These are phyloP conservation scores for Neoitamus cyanurus DNA, from an alignment of 2,888 invertebrate species.

Conservation along the genomic window DNA sequence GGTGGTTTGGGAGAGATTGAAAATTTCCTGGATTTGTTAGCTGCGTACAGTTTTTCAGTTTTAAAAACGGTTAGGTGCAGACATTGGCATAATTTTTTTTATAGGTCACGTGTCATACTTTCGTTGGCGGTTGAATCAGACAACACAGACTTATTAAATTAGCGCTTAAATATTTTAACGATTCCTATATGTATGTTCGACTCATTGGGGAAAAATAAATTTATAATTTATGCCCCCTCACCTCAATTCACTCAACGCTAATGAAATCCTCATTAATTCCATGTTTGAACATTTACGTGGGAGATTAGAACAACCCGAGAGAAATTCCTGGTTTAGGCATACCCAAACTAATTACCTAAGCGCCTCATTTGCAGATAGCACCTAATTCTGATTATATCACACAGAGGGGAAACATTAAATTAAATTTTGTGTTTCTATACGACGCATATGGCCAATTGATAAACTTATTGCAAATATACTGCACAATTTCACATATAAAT, in stretches of 20 bases:
- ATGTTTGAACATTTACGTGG: neutral
- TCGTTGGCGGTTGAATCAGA: neutral
- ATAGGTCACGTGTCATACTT: neutral
- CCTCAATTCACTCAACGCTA: neutral
- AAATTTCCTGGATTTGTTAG: neutral
- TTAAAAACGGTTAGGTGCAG: neutral
- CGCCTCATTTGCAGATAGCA: neutral
- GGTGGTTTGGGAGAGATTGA: neutral
- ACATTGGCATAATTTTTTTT: neutral
- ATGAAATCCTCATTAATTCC: neutral
- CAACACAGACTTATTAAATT: neutral
- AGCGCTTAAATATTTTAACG: neutral
- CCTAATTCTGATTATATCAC: neutral
- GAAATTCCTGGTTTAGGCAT: neutral
- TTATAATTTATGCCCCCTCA: neutral
- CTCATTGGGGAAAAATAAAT: too few species aligned
- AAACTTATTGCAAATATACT: too few species aligned
- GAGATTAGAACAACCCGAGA: neutral
- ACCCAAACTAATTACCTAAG: neutral
- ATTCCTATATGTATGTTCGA: too few species aligned
- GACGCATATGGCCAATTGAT: too few species aligned
- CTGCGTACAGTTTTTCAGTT: neutral
- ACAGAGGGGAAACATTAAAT: neutral
- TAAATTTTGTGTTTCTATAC: too few species aligned
- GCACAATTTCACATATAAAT: too few species aligned